Evolutionary conservation across 2,797 vertebrate genomes (phyloP), one percentile per base, ranked within the genome.

Genomic region (Meriones psammophilus): DNA sequence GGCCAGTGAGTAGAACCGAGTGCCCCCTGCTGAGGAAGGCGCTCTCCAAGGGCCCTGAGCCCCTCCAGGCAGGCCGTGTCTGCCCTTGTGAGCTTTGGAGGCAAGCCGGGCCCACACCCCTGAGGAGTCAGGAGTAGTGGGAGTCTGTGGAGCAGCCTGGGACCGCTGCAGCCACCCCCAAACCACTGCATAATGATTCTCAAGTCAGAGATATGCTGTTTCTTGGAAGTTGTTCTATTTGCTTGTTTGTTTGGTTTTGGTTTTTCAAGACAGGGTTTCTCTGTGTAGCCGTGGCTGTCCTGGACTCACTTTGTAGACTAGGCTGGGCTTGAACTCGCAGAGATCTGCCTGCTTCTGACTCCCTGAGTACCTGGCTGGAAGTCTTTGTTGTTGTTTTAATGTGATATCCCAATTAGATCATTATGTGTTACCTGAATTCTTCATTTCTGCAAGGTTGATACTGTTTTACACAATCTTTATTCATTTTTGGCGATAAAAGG

Each of bases 401-500:
- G 42, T 62, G 76, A 42, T 54, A 15, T 92, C 85, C 58, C 81
- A 88, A 69, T n/a, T 74, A 22, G 80, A 95, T 77, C 36, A 86
- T 96, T 95, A 33, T 64, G 28, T 60, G 5, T 68, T 88, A 68
- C 85, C 74, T 78, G 12, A 91, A 85, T 36, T 73, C 88, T 92
- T 89, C 28, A 9, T 96, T 93, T 83, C 85, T 81, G 14, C 12
- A 66, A 64, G 42, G 10, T 85, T 83, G 13, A 0, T 85, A 14
- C 79, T 83, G 18, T 80, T 89, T 97, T 88, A 85, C 4, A 92
- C 78, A 80, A 42, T 87, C 36, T 74, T 50, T 60, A 17, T 91
- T 92, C 6, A 60, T 66, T 94, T 80, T 79, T 73, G 30, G 6
- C 94, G 54, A 74, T 94, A 71, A 81, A 96, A 96, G 50, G 30